Evolutionary conservation across 1,140 invertebrate species (phyloP).

Genomic region (Zaprionus gabonicus): DNA sequence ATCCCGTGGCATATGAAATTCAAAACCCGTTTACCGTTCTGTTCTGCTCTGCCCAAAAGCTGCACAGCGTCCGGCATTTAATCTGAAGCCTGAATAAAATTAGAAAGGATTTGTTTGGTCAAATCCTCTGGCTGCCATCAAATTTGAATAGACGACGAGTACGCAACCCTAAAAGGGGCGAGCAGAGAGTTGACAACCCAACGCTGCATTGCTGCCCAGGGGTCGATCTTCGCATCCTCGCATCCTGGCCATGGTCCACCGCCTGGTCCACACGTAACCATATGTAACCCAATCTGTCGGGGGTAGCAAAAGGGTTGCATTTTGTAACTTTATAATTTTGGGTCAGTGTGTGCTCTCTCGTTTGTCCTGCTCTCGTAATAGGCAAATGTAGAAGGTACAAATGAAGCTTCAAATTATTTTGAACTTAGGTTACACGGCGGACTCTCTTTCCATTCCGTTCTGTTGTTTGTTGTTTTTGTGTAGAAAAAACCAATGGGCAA

Average conservation of each 20-base stretch:
- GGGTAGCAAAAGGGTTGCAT: slow-evolving; percentile 71
- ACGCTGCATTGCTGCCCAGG: slow-evolving; percentile 44
- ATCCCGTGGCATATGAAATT: slow-evolving; percentile 71
- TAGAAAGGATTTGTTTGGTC: slow-evolving; percentile 80
- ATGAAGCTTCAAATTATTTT: slow-evolving; percentile 71
- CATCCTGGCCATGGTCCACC: slow-evolving; percentile 30
- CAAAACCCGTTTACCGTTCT: slow-evolving; percentile 66
- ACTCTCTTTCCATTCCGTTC: slow-evolving; percentile 16
- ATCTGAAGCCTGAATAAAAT: slow-evolving; percentile 68
- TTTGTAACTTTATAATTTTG: slow-evolving; percentile 79
- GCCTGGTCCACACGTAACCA: slow-evolving; percentile 27
- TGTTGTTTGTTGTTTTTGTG: slow-evolving; percentile 15
- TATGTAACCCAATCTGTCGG: slow-evolving; percentile 61
- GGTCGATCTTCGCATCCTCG: slow-evolving; percentile 46
- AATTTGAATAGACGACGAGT: slow-evolving; percentile 56
- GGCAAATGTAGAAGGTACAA: slow-evolving; percentile 44
- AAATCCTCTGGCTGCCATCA: slow-evolving; percentile 62
- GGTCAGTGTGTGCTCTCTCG: slow-evolving; percentile 56
- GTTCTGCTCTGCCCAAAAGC: slow-evolving; percentile 44
- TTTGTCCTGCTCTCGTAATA: slow-evolving; percentile 23
- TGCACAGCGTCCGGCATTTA: slow-evolving; percentile 70
- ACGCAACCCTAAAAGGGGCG: slow-evolving; percentile 55
- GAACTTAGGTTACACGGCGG: slow-evolving; percentile 34
- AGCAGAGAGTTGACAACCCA: slow-evolving; percentile 50
- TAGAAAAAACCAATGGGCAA: neutral